A percentile compares a stretch with the other conserved stretches of the same genome.
phyloP scores from a whole-genome alignment of 2,888 invertebrate species.

The Euzetes globulus region DNA sequence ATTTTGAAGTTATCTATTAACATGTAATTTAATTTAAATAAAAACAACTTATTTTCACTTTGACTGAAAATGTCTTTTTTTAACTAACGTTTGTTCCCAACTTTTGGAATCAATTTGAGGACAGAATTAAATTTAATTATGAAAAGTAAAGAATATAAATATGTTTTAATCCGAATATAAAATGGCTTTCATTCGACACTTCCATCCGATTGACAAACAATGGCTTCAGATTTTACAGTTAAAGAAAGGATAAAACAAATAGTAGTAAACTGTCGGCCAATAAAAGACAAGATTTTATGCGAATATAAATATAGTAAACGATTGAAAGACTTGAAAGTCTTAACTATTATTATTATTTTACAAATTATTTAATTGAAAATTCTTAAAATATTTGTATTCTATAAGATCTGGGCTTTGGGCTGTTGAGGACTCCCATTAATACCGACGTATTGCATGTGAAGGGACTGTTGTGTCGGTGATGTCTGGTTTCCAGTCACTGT shows the following conservation, averaged over 20 bases:
- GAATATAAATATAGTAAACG: neutral
- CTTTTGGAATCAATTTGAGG: neutral
- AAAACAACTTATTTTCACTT: no score
- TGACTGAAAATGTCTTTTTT: no score
- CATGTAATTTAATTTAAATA: no score
- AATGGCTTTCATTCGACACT: neutral
- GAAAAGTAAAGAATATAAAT: no score
- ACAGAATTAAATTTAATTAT: neutral
- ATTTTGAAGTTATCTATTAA: no score
- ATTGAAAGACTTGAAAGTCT: neutral
- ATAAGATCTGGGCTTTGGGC: constrained; percentile 2
- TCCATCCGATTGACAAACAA: neutral
- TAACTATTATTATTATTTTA: neutral
- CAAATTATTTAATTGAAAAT: neutral
- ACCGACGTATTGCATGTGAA: neutral
- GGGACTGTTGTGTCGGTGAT: neutral
- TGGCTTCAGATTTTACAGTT: no score
- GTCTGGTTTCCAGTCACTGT: neutral
- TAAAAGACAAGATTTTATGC: neutral
- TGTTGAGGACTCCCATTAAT: neutral
- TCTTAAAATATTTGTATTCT: neutral
- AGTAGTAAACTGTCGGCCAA: no score
- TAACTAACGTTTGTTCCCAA: neutral
- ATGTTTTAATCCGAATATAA: neutral
- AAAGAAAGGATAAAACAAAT: neutral